Evolutionary conservation across 2,797 vertebrate genomes (phyloP).

Genomic region (Mionectes olivaceus): DNA sequence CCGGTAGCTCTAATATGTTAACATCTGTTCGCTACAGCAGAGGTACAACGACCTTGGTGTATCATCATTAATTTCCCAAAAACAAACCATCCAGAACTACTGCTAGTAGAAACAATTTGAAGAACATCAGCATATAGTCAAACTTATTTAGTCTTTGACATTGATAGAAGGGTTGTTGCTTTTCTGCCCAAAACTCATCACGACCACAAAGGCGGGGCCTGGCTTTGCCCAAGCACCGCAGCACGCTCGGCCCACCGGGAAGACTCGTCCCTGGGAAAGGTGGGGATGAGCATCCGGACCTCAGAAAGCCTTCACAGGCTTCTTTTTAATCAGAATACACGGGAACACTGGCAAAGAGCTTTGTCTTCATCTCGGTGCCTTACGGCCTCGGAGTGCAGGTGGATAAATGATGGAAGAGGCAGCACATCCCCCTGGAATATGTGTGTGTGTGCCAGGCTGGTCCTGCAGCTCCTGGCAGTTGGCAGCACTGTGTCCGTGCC

Average conservation of each 20-base stretch:
- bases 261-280: not conserved
- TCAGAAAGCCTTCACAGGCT: not conserved
- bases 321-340: not conserved
- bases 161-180: constrained; percentile 49
- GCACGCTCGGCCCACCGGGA: fast-evolving
- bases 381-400: fast-evolving
- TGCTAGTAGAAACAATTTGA: constrained; percentile 58
- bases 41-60: constrained; percentile 59
- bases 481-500: fast-evolving
- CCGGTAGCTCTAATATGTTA: constrained; percentile 54
- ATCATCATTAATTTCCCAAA: constrained; percentile 72
- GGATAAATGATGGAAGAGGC: not conserved
- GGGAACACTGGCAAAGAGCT: not conserved
- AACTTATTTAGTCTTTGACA: constrained; percentile 61
- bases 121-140: constrained; percentile 62
- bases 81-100: constrained; percentile 70
- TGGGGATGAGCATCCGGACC: not conserved
- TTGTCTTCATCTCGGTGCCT: not conserved
- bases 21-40: constrained; percentile 61
- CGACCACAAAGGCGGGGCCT: fast-evolving
- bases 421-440: fast-evolving
- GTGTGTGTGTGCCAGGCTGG: no score
- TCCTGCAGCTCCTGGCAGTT: not conserved
- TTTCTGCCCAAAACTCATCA: not conserved
- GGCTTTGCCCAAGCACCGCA: not conserved